Conservation (phyloP, 2,797 vertebrate genomes). For the Mico argentatus region DNA sequence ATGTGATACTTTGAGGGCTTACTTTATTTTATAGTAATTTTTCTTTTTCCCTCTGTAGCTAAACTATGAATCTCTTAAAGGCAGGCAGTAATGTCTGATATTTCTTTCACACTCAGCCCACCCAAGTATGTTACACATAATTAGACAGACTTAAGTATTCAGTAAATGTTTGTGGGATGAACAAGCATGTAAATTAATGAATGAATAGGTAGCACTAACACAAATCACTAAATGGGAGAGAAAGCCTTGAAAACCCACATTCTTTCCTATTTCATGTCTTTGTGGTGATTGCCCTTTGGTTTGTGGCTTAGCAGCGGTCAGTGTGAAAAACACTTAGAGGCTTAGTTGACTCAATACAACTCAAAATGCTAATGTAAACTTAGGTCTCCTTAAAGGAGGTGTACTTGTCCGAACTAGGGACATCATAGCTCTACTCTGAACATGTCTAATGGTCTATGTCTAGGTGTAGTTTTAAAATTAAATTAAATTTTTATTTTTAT, state of each 20-base stretch:
- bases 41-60: background rate
- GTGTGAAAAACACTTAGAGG: background rate
- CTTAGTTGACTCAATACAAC: background rate
- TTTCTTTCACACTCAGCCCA: slow-evolving; percentile 22
- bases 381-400: background rate
- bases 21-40: background rate
- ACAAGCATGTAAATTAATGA: background rate
- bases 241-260: background rate
- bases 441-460: background rate
- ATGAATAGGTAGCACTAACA: background rate
- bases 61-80: background rate
- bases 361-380: background rate
- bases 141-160: background rate
- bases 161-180: background rate
- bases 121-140: background rate
- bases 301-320: background rate
- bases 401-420: background rate
- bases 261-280: background rate
- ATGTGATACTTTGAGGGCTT: background rate
- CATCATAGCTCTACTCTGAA: background rate
- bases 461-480: background rate
- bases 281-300: background rate
- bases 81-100: background rate
- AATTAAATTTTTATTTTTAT: background rate
- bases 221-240: background rate